Percentiles rank a stretch among this genome's conserved stretches.
These are phyloP conservation scores for Meloidogyne chitwoodi DNA, from an alignment of 1,140 invertebrate genomes.

Conservation along the genomic window DNA sequence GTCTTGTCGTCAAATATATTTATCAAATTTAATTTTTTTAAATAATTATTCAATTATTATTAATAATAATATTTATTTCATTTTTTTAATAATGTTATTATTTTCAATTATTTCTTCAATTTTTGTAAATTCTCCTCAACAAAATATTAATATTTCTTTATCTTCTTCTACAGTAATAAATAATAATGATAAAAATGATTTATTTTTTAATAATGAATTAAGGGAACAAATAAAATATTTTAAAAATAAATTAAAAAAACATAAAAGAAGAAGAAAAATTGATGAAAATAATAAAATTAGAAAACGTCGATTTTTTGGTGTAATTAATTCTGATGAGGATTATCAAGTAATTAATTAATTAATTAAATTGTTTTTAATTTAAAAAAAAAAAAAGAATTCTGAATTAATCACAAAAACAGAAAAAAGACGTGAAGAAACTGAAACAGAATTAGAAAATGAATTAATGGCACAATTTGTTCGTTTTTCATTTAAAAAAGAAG, in stretches of 20 bases:
- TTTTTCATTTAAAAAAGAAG: conserved; percentile 1
- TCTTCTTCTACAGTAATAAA: too few species aligned
- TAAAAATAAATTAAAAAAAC: neutral
- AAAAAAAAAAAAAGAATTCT: neutral
- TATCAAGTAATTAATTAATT: neutral
- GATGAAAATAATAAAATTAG: neutral
- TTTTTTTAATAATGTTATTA: neutral
- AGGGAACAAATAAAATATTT: neutral
- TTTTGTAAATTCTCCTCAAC: neutral
- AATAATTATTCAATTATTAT: neutral
- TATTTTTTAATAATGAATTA: neutral
- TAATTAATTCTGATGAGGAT: neutral
- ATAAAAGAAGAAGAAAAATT: neutral
- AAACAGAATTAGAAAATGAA: conserved; percentile 12
- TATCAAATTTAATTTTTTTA: neutral
- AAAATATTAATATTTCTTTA: too few species aligned
- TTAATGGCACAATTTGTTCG: conserved; percentile 14
- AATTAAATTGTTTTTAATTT: neutral
- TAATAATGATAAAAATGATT: too few species aligned
- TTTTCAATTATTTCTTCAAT: neutral
- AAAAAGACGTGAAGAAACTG: conserved; percentile 6
- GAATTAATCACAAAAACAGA: neutral
- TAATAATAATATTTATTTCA: neutral
- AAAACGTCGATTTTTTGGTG: neutral
- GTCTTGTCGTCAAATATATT: neutral